Evolutionary conservation across 1,140 invertebrate genomes (phyloP).

Genomic region (Penaeus vannamei): DNA sequence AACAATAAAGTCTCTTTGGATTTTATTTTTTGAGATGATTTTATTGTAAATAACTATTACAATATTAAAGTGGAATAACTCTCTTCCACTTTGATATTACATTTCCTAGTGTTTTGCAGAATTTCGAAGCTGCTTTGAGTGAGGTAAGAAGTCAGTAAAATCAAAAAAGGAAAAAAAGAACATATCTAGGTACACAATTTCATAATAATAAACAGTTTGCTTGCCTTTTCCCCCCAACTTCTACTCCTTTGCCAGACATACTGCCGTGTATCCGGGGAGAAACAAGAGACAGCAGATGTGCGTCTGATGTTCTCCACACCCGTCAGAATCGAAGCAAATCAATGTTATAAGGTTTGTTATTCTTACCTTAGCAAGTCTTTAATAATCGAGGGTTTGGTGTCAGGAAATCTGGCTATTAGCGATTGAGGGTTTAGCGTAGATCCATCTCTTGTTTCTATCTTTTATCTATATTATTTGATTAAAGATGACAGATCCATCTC

Average conservation of each 20-base stretch:
- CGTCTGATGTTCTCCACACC: constrained; percentile 66
- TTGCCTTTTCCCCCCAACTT: not conserved
- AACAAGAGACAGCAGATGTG: constrained; percentile 64
- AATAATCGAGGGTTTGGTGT: too few species aligned
- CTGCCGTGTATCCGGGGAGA: constrained; percentile 64
- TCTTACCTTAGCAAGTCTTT: not conserved
- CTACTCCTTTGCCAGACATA: constrained; percentile 57
- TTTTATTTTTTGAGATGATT: not conserved
- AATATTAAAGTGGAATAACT: not conserved
- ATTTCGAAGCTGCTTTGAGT: not conserved
- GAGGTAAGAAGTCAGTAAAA: too few species aligned
- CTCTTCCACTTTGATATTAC: not conserved
- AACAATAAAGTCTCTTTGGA: not conserved
- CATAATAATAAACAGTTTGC: not conserved
- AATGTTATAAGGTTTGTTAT: constrained; percentile 66
- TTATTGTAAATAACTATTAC: too few species aligned
- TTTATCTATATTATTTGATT: too few species aligned
- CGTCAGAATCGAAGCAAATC: constrained; percentile 63
- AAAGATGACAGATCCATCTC: too few species aligned
- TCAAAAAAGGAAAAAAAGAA: too few species aligned
- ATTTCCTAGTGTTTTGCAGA: not conserved
- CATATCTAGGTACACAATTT: not conserved
- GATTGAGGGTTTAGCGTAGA: too few species aligned
- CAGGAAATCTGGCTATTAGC: too few species aligned
- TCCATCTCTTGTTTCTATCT: too few species aligned